These are phyloP conservation scores for Stegastes partitus DNA, from an alignment of 2,113 vertebrate species.

Conservation along the genomic window DNA sequence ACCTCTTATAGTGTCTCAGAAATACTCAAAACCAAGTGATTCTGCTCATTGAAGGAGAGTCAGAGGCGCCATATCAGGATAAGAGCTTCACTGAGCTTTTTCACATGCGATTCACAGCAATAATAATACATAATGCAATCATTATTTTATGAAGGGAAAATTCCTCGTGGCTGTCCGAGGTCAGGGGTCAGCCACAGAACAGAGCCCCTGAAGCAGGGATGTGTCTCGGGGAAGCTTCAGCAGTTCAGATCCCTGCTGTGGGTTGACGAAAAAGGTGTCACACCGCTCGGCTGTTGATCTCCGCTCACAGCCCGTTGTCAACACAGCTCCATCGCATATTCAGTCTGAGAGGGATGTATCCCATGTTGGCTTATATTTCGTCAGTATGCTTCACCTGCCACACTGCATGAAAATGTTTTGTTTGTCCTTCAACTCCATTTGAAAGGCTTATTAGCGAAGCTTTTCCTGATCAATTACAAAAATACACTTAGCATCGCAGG, in stretches of 20 bases:
- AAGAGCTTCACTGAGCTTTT: constrained; percentile 34
- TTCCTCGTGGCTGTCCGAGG: not conserved
- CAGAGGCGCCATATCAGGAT: constrained; percentile 34
- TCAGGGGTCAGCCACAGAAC: constrained; percentile 18
- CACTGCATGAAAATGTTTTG: not conserved
- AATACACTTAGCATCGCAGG: not conserved
- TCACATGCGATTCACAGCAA: constrained; percentile 12
- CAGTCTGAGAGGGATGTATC: constrained; percentile 10
- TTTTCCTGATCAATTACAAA: not conserved
- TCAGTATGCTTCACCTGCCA: constrained; percentile 10
- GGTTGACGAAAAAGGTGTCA: constrained; percentile 2
- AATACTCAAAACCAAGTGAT: constrained; percentile 65
- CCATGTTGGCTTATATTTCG: constrained; percentile 5
- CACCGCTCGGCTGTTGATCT: constrained; percentile 22
- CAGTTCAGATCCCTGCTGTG: constrained; percentile 24
- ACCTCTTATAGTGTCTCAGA: constrained; percentile 68
- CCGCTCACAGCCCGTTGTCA: constrained; percentile 34
- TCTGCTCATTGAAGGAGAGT: constrained; percentile 47
- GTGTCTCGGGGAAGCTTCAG: constrained; percentile 4
- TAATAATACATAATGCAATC: constrained; percentile 20
- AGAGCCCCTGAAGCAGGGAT: not conserved
- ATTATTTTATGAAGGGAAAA: not conserved
- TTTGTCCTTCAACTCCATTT: constrained; percentile 4
- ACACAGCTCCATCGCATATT: constrained; percentile 11
- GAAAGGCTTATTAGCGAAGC: not conserved